Percentiles rank a stretch among this genome's conserved stretches.
Conservation (phyloP, 2,888 invertebrate genomes). For the Agrilus biguttatus region DNA sequence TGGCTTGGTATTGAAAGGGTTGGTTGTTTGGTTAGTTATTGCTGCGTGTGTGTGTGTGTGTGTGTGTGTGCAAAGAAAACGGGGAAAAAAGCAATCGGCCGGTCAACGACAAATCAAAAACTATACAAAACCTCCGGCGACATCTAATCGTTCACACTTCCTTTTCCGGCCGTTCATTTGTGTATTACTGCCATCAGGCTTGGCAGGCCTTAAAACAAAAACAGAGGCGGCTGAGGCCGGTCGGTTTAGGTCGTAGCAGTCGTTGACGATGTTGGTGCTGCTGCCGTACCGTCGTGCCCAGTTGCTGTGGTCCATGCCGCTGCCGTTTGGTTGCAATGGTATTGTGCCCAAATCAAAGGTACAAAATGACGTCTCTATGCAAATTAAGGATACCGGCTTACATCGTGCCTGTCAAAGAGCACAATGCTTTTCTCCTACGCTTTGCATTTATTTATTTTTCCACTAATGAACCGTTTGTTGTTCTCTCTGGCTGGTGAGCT, state of each 20-base stretch:
- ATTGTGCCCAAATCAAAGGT: slow-evolving; percentile 10
- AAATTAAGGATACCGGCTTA: slow-evolving; percentile 12
- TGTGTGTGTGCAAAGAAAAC: too few relatives aligned
- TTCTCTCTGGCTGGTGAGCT: too few relatives aligned
- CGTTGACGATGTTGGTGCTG: not conserved
- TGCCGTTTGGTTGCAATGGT: slow-evolving; percentile 1
- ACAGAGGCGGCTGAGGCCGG: too few relatives aligned
- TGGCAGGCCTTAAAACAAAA: too few relatives aligned
- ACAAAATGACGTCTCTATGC: slow-evolving; percentile 14
- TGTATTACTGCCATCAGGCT: too few relatives aligned
- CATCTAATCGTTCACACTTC: slow-evolving; percentile 19
- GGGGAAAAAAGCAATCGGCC: too few relatives aligned
- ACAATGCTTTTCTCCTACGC: slow-evolving; percentile 10
- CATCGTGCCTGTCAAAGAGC: slow-evolving; percentile 9
- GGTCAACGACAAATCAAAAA: too few relatives aligned
- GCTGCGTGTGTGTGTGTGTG: too few relatives aligned
- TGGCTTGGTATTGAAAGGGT: too few relatives aligned
- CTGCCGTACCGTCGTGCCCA: not conserved
- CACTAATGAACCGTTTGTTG: slow-evolving; percentile 9
- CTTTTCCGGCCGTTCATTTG: slow-evolving; percentile 12
- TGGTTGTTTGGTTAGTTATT: too few relatives aligned
- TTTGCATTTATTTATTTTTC: slow-evolving; percentile 7
- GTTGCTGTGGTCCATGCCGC: not conserved
- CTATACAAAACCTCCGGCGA: slow-evolving; percentile 9
- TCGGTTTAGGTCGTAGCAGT: too few relatives aligned